These are phyloP conservation scores for Rhopalosiphum nymphaeae DNA, from an alignment of 2,888 invertebrate genomes.

Conservation along the genomic window DNA sequence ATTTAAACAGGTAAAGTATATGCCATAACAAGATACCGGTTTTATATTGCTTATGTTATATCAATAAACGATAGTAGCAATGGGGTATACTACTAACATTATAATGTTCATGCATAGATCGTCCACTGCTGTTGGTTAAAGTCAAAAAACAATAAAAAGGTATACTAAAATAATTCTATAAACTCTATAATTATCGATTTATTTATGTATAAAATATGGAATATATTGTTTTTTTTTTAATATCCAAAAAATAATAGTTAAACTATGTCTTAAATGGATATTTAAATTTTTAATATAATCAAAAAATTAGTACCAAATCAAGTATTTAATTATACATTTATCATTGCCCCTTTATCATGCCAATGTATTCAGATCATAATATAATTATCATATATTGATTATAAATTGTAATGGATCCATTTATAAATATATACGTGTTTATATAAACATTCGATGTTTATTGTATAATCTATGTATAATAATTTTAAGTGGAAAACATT, in stretches of 20 bases:
- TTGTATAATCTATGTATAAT: constrained; percentile 23
- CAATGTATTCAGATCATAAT: not conserved
- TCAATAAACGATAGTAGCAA: too few species aligned
- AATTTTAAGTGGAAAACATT: constrained; percentile 3
- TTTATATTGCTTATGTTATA: too few species aligned
- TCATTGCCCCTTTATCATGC: not conserved
- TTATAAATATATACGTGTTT: not conserved
- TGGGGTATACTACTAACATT: too few species aligned
- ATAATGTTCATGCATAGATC: not conserved
- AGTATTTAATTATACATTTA: not conserved
- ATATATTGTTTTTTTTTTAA: not conserved
- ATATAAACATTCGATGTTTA: not conserved
- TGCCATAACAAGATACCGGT: too few species aligned
- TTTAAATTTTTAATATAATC: not conserved
- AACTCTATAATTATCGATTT: too few species aligned
- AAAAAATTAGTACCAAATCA: not conserved
- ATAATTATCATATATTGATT: constrained; percentile 8
- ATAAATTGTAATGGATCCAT: not conserved
- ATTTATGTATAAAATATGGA: not conserved
- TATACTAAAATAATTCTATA: too few species aligned
- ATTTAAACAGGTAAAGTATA: too few species aligned
- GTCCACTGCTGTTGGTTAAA: not conserved
- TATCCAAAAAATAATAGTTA: not conserved
- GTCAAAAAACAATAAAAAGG: not conserved
- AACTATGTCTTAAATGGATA: not conserved